Evolutionary conservation across 2,797 vertebrate genomes (phyloP).

Genomic region (Megalops cyprinoides): DNA sequence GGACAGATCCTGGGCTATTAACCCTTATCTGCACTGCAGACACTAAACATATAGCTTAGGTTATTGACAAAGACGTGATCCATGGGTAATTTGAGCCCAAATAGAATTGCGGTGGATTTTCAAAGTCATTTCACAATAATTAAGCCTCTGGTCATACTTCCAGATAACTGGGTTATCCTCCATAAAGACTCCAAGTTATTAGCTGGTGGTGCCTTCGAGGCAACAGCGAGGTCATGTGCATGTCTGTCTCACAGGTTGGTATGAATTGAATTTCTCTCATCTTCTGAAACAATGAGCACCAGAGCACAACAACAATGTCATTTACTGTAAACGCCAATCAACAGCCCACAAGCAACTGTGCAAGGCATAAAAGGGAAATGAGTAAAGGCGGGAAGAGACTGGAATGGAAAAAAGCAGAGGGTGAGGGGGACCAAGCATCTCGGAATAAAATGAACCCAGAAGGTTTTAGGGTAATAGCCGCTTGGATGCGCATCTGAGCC

Average conservation of each 20-base stretch:
- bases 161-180: constrained; percentile 29
- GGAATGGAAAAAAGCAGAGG: constrained; percentile 3
- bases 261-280: constrained; percentile 50
- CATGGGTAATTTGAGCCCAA: not conserved
- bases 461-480: constrained; percentile 41
- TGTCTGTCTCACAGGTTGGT: constrained; percentile 7
- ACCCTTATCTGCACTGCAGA: not conserved
- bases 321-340: too few species aligned
- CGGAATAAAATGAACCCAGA: constrained; percentile 28
- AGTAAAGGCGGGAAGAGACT: not conserved
- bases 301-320: not conserved
- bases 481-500: constrained; percentile 39
- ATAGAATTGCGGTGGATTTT: constrained; percentile 26
- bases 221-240: not conserved
- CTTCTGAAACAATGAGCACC: constrained; percentile 41
- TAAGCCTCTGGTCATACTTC: constrained; percentile 12
- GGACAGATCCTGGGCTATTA: not conserved
- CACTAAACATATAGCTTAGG: constrained; percentile 3
- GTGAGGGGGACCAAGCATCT: not conserved
- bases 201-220: constrained; percentile 10
- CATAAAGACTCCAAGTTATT: constrained; percentile 4
- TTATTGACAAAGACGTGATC: not conserved
- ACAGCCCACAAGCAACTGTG: not conserved
- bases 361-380: not conserved
- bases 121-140: constrained; percentile 29